Evolutionary conservation across 2,797 vertebrate genomes (phyloP), one percentile per base, ranked within the genome.

Genomic region (Rallus crepitans): DNA sequence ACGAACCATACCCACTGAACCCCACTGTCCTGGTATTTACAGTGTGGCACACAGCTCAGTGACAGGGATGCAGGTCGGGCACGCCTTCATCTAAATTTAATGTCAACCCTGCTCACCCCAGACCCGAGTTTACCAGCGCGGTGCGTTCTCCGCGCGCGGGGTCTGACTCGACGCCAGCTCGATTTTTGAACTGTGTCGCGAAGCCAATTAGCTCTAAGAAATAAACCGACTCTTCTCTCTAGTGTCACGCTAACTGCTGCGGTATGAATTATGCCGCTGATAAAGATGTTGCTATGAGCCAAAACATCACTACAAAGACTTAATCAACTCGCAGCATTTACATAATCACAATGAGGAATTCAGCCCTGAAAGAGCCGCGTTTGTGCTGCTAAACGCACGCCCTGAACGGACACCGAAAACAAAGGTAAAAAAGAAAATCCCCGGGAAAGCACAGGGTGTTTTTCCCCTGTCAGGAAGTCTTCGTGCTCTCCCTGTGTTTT

Each of bases 121-220:
- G 72, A 94, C 60, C 86, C 87, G 59, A 69, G 55, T 93, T 92
- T 90, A 92, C 85, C 79, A 82, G 53, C 0, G 0, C 37, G 16
- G 71, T 76, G 78, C 69, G 75, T 93, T 97, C 96, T 96, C 56
- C 82, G 64, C 76, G 83, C 81, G 92, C 52, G 91, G 42, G 30
- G 89, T 91, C 65, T 89, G 84, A 95, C 90, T 95, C 66, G 59
- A 87, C 68, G 88, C 60, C 95, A 97, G 23, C 35, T 35, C 93
- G 96, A 94, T 93, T 98, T 92, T 96, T 79, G 92, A 96, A 94
- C 78, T 56, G 82, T 71, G 83, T 25, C 90, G 86, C 72, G 82
- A 96, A 96, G 93, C 83, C 93, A 98, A 96, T 96, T 91, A 97
- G 77, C 95, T 96, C 90, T 70, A 94, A 97, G 96, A 96, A 97